Evolutionary conservation across 2,797 vertebrate genomes (phyloP), one percentile per base, ranked within the genome.

Genomic region (Semotilus atromaculatus): DNA sequence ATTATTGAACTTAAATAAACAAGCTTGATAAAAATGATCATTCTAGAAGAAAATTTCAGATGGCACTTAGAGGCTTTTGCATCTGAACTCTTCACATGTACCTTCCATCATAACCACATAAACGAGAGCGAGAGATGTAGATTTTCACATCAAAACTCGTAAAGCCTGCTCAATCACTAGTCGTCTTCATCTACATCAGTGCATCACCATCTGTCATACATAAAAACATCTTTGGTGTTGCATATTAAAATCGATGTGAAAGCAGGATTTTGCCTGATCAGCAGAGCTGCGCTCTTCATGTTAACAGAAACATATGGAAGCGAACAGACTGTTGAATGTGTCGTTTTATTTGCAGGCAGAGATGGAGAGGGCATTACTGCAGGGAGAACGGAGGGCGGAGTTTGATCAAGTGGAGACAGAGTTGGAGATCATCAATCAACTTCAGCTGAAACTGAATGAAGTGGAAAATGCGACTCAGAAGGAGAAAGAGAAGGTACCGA

Each of bases 351-450:
- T 26, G 26, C 88, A 99, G 98, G 97, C 96, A 31, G 98, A 99
- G 93, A 97, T 99, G 97, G 98, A 99, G 92, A 94, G 94, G 40
- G 98, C 97, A 0, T 93, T 99, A 90, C 95, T 99, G 91, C 98
- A 98, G 90, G 97, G 97, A 0, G 98, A 99, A 92, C 91, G 93
- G 82, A 96, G 94, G 82, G 92, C 97, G 0, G 98, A 99, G 93
- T 92, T 95, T 45, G 85, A 93, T 0, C 94, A 96, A 93, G 90
- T 97, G 92, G 96, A 96, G 93, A 95, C 96, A 84, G 98, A 99
- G 91, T 95, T 96, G 86, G 95, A 97, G 88, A 93, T 93, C 0
- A 89, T 92, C 60, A 93, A 95, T 88, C 97, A 98, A 94, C 93
- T 99, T 91, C 97, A 98, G 94, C 95, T 97, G 91, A 96, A 95